A percentile compares a stretch with the other conserved stretches of the same genome.
These are phyloP conservation scores for Hirundo rustica DNA, from an alignment of 2,797 vertebrate genomes.

Conservation along the genomic window DNA sequence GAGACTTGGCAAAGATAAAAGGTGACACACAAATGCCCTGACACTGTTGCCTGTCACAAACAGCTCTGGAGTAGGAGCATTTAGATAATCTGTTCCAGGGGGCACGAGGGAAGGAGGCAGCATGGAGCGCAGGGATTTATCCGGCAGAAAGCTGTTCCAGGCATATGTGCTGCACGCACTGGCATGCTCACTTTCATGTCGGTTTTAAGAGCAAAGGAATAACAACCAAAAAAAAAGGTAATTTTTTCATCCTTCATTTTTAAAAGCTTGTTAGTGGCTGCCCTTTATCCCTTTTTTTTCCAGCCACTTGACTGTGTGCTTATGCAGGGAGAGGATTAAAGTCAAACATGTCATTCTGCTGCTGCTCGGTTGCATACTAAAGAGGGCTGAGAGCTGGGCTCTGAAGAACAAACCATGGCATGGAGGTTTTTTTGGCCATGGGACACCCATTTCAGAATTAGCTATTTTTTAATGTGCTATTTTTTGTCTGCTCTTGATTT, in stretches of 20 bases:
- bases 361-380: not conserved
- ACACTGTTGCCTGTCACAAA: conserved; percentile 12
- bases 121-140: not conserved
- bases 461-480: too few species aligned
- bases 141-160: not conserved
- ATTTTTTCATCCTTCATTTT: not conserved
- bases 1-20: conserved; percentile 8
- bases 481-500: not conserved
- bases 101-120: not conserved
- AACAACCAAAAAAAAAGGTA: not conserved
- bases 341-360: not conserved
- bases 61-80: not conserved
- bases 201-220: not conserved
- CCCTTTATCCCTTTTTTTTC: not conserved
- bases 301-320: not conserved
- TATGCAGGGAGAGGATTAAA: not conserved
- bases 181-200: not conserved
- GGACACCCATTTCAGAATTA: not conserved
- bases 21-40: conserved; percentile 7
- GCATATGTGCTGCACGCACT: not conserved
- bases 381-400: not conserved
- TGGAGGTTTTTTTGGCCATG: not conserved
- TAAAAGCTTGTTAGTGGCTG: not conserved
- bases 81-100: not conserved
- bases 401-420: not conserved